These are phyloP conservation scores for Calameuta pallipes DNA, from an alignment of 2,888 invertebrate species.

Conservation along the genomic window DNA sequence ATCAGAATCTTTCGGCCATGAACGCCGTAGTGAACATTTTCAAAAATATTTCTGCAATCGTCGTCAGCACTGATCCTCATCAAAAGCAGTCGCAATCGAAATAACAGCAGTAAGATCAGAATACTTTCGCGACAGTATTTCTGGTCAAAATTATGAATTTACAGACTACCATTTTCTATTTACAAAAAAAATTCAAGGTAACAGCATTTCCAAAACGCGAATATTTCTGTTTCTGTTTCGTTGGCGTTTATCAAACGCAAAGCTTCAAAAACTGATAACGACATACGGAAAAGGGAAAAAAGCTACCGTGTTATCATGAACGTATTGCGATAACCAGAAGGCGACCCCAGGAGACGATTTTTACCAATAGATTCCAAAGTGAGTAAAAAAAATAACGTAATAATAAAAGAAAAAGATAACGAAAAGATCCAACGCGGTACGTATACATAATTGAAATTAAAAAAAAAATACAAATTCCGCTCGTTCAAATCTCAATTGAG, in stretches of 20 bases:
- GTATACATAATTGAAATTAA: background rate
- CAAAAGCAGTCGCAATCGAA: background rate
- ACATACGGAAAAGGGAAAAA: too few relatives aligned
- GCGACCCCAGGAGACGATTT: background rate
- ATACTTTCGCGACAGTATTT: too few relatives aligned
- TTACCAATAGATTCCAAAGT: background rate
- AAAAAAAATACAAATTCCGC: constrained; percentile 19
- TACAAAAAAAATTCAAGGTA: too few relatives aligned
- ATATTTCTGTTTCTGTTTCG: background rate
- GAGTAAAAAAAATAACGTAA: constrained; percentile 3
- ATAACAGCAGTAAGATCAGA: too few relatives aligned
- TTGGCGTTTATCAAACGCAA: background rate
- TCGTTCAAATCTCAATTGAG: constrained; percentile 24
- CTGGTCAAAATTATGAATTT: too few relatives aligned
- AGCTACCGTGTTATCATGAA: background rate
- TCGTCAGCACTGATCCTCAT: background rate
- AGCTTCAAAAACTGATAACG: too few relatives aligned
- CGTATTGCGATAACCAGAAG: background rate
- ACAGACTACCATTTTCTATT: too few relatives aligned
- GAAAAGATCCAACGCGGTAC: background rate
- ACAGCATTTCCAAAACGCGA: too few relatives aligned
- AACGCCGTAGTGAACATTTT: background rate
- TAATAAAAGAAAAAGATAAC: constrained; percentile 14
- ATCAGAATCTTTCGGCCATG: too few relatives aligned
- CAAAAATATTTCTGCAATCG: background rate